Evolutionary conservation across 2,888 invertebrate genomes (phyloP), one percentile per base, ranked within the genome.

Genomic region (Embidobia sp.): DNA sequence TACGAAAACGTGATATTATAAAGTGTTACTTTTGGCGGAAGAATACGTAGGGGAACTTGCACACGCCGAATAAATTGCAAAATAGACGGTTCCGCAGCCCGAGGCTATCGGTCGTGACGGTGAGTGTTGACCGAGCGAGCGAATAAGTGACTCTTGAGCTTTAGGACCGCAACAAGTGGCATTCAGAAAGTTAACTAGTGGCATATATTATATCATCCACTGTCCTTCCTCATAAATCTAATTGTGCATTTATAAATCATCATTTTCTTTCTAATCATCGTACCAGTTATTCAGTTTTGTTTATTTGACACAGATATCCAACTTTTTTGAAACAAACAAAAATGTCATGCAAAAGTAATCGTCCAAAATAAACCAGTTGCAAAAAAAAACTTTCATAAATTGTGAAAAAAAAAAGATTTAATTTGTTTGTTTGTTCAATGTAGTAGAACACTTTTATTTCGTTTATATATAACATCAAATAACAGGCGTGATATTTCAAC

Each of bases 121-220:
- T 76, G 74, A 77, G 77, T 77, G 77, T 79, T 79, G 79, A 77
- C 77, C 78, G 80, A 81, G 76, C 75, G 79, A 79, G 77, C 63
- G 69, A 76, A 78, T 80, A 81, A 81, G 77, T 82, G 82, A 84
- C 80, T 80, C 81, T 83, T 83, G 84, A 82, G 83, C 80, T 83
- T 82, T 81, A 80, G 83, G 81, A 82, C 81, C 81, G 86, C 86
- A 85, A 86, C 86, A 87, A 86, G 87, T 87, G 86, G 85, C 81
- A 82, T 83, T 84, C 83, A 81, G 81, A 81, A 82, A 81, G 78
- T 81, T 80, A 80, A 67, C 61, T 75, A 67, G 35, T 53, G 42
- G 48, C 75, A 77, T 67, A 66, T 59, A 70, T 70, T 76, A 69
- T 57, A 63, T 69, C 69, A 64, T 57, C 63, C 35, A 48, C 44